Percentiles rank a stretch among this genome's conserved stretches.
These are phyloP conservation scores for Tetragonula carbonaria DNA, from an alignment of 2,888 invertebrate species.

Conservation along the genomic window DNA sequence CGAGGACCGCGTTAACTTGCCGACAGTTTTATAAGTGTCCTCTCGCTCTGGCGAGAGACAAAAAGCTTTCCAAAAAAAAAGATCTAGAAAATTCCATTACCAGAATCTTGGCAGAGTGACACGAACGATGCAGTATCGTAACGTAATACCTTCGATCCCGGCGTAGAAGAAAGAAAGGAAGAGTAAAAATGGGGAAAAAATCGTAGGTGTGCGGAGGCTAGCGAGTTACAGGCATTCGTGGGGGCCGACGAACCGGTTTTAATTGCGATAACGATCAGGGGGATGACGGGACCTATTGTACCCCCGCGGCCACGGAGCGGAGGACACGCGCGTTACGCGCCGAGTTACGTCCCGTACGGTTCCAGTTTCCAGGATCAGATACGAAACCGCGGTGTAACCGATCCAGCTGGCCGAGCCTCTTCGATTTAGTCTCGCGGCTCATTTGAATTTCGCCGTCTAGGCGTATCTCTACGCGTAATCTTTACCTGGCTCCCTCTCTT, in stretches of 20 bases:
- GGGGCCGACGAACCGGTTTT: constrained; percentile 57
- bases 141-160: neutral
- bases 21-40: neutral
- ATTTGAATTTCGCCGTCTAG: constrained; percentile 77
- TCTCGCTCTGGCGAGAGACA: neutral
- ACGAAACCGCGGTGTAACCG: constrained; percentile 75
- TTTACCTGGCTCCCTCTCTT: constrained; percentile 30
- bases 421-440: constrained; percentile 74
- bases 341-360: constrained; percentile 63
- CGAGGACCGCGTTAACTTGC: neutral
- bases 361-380: constrained; percentile 74
- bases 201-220: constrained; percentile 2
- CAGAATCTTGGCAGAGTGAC: neutral
- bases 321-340: constrained; percentile 63
- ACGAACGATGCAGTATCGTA: neutral
- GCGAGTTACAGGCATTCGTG: constrained; percentile 6
- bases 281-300: constrained; percentile 62
- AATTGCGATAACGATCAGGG: constrained; percentile 65
- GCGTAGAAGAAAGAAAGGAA: neutral
- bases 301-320: constrained; percentile 35
- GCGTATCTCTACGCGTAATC: constrained; percentile 68
- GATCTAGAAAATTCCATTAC: neutral
- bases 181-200: neutral
- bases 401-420: constrained; percentile 71
- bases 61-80: neutral